Evolutionary conservation across 2,113 vertebrate species (phyloP).

Genomic region (Gadus macrocephalus): DNA sequence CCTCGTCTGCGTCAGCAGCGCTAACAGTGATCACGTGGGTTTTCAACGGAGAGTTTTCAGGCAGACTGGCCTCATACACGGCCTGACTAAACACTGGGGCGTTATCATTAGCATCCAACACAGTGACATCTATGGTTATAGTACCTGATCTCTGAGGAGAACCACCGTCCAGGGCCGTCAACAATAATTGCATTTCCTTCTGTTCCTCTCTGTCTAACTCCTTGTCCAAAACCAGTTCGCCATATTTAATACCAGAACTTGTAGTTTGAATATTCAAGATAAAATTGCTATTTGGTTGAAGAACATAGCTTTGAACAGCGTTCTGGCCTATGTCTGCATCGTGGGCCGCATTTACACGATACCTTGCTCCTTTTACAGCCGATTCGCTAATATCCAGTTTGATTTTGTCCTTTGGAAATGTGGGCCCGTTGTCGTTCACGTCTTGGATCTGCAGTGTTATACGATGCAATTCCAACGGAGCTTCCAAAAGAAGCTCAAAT

Average conservation of each 20-base stretch:
- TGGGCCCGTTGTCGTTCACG: conserved; percentile 67
- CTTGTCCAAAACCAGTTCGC: conserved; percentile 36
- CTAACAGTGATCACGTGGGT: conserved; percentile 55
- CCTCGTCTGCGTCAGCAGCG: conserved; percentile 73
- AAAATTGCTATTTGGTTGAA: conserved; percentile 46
- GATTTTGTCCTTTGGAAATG: conserved; percentile 42
- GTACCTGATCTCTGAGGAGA: conserved; percentile 40
- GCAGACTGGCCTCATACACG: conserved; percentile 47
- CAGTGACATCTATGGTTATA: conserved; percentile 31
- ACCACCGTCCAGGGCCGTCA: conserved; percentile 47
- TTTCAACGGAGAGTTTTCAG: conserved; percentile 45
- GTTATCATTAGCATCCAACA: conserved; percentile 50
- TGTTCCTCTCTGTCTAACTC: conserved; percentile 36
- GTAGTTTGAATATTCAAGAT: conserved; percentile 13
- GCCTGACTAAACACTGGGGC: conserved; percentile 43
- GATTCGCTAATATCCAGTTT: conserved; percentile 56
- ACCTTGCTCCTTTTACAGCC: conserved; percentile 41
- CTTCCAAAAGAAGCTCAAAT: conserved; percentile 56
- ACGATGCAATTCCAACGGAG: conserved; percentile 38
- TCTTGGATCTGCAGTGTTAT: conserved; percentile 60
- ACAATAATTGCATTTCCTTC: conserved; percentile 21
- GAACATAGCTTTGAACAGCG: conserved; percentile 43
- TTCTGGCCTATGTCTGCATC: conserved; percentile 58
- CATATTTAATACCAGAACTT: conserved; percentile 59
- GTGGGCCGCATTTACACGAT: conserved; percentile 51